Evolutionary conservation across 2,888 invertebrate species (phyloP).

Genomic region (Aspidiotus destructor): DNA sequence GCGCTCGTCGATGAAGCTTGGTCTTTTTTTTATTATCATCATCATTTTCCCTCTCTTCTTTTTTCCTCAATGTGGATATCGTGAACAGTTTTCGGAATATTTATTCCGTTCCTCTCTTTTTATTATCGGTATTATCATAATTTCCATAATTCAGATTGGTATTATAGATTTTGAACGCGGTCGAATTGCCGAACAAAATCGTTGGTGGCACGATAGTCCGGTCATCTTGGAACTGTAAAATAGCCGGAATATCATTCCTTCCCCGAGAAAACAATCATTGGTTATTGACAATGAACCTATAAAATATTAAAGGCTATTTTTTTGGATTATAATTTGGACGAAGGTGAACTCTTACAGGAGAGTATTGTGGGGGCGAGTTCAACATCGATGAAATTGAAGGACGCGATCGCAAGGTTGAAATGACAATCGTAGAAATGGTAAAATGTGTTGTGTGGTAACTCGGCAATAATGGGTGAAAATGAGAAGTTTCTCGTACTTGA

Average conservation of each 20-base stretch:
- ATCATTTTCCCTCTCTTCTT: not conserved
- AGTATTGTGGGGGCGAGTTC: too few species aligned
- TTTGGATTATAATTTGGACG: too few species aligned
- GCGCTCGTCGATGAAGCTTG: not conserved
- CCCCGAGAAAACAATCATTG: too few species aligned
- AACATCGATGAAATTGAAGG: too few species aligned
- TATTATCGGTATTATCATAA: not conserved
- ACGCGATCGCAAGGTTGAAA: too few species aligned
- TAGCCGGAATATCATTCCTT: too few species aligned
- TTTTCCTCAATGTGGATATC: too few species aligned
- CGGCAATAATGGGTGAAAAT: constrained; percentile 27
- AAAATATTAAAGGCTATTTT: too few species aligned
- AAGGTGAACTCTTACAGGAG: too few species aligned
- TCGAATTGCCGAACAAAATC: not conserved
- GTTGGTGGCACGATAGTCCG: not conserved
- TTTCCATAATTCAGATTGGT: too few species aligned
- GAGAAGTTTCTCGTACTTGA: constrained; percentile 6
- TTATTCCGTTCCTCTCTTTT: not conserved
- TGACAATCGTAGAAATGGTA: not conserved
- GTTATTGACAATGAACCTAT: too few species aligned
- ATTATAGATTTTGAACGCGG: not conserved
- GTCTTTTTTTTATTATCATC: not conserved
- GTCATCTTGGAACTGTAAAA: not conserved
- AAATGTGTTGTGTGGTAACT: constrained; percentile 15
- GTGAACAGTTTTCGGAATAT: not conserved